These are phyloP conservation scores for Hydra vulgaris DNA, from an alignment of 30 jellyfish, hydroid and myxozoan species.

Conservation along the genomic window DNA sequence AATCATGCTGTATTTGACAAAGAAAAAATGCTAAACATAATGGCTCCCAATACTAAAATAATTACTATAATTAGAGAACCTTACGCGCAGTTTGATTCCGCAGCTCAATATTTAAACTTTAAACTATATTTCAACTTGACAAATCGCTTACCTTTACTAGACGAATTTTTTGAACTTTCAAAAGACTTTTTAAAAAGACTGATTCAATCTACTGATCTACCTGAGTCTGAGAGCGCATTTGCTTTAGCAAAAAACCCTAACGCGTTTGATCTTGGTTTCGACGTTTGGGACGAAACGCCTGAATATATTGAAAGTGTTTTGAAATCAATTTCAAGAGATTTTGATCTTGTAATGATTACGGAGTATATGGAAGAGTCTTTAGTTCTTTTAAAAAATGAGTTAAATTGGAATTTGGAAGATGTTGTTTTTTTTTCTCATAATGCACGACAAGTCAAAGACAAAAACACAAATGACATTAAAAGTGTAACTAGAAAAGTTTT, in stretches of 20 bases:
- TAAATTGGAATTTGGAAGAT: slow-evolving; percentile 21
- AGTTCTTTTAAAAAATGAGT: too few species aligned
- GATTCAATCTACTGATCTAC: neutral
- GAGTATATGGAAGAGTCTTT: slow-evolving; percentile 29
- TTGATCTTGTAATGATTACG: slow-evolving; percentile 19
- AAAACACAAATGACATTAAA: neutral
- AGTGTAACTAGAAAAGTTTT: slow-evolving; percentile 1
- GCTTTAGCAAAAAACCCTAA: slow-evolving; percentile 22
- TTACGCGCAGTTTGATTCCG: slow-evolving; percentile 19
- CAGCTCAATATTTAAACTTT: slow-evolving; percentile 23
- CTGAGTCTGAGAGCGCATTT: neutral
- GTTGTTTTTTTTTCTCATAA: slow-evolving; percentile 15
- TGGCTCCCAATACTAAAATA: slow-evolving; percentile 10
- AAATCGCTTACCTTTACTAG: neutral
- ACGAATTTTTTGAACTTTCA: slow-evolving; percentile 4
- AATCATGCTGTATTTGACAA: slow-evolving; percentile 24
- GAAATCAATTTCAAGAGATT: slow-evolving; percentile 9
- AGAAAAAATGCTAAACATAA: slow-evolving; percentile 9
- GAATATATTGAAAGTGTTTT: slow-evolving; percentile 8
- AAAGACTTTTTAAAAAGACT: slow-evolving; percentile 15
- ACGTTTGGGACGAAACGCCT: neutral
- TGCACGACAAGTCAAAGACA: slow-evolving; percentile 17
- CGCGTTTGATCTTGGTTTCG: slow-evolving; percentile 28
- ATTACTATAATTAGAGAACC: slow-evolving; percentile 31
- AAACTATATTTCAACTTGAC: neutral